Evolutionary conservation across 2,888 invertebrate species (phyloP).

Genomic region (Achlya flavicornis): DNA sequence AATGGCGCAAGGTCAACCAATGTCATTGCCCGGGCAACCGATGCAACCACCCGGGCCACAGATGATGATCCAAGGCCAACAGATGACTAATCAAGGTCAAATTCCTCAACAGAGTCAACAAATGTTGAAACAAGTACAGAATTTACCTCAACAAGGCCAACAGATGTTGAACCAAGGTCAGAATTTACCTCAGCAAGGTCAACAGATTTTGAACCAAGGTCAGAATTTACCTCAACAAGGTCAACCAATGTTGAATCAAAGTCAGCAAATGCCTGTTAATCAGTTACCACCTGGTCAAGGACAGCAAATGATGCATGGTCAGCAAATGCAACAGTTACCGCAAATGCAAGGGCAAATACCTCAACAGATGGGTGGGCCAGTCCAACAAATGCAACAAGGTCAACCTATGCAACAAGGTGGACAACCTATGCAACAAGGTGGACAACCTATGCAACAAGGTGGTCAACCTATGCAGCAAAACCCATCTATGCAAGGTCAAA

Average conservation of each 20-base stretch:
- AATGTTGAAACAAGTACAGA: constrained; percentile 47
- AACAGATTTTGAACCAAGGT: constrained; percentile 42
- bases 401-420: constrained; percentile 32
- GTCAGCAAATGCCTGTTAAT: constrained; percentile 53
- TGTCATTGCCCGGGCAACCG: constrained; percentile 32
- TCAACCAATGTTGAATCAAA: constrained; percentile 51
- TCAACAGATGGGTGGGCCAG: constrained; percentile 37
- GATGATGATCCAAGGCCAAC: constrained; percentile 52
- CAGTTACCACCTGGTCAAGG: constrained; percentile 42
- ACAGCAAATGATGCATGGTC: constrained; percentile 20
- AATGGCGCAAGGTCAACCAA: constrained; percentile 28
- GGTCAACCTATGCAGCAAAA: constrained; percentile 36
- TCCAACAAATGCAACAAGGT: constrained; percentile 29
- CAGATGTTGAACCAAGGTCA: constrained; percentile 39
- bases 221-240: constrained; percentile 51
- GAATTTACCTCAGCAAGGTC: constrained; percentile 45
- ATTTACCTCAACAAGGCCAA: constrained; percentile 49
- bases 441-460: constrained; percentile 31
- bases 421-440: constrained; percentile 40
- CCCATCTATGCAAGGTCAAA: constrained; percentile 17
- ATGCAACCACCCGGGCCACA: constrained; percentile 19
- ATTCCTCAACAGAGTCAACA: constrained; percentile 15
- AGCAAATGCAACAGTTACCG: constrained; percentile 30
- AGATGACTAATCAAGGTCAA: constrained; percentile 29
- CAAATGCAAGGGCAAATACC: constrained; percentile 39